Evolutionary conservation across 64 coral and sea anemone species (phyloP), one percentile per base, ranked within the genome.

Genomic region (Cladopsammia gracilis): DNA sequence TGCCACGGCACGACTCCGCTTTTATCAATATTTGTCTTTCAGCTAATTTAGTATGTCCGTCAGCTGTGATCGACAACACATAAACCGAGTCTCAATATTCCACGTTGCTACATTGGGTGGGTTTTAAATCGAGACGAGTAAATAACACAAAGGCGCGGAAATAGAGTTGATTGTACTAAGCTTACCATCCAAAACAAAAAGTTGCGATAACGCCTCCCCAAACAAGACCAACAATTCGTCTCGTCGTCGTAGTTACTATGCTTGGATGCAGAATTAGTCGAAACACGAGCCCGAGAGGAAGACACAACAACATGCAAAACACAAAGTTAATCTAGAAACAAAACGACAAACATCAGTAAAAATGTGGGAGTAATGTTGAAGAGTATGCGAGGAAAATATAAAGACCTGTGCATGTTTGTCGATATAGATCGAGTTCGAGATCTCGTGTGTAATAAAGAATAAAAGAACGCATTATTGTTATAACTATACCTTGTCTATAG

Each of bases 101-200:
- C 34, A 34, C 6, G 7, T 49, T 20, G 15, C 14, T 42, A 48
- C 45, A 49, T 7, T 34, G 72, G 6, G 4, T 18, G 16, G 1
- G 20, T 18, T 3, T 45, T 16, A 18, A 3, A 4, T 48, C 20
- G 14, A 75, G 14, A 50, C 43, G 14, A 70, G 3, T 46, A 14
- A 46, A 59, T 11, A 8, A 9, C 9, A 56, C 66, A 70, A 7
- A 34, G 34, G 34, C n/a, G 10, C 24, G 24, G 19, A 24, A 25
- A 69, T 7, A 25, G 34, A 34, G 34, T 34, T 34, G 34, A 34
- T 34, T 34, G 34, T 34, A 34, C 2, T 34, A 34, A 34, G 66
- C 89, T 57, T 82, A 91, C 89, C 89, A 83, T 42, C 89, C 89
- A 75, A 84, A 91, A 84, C 89, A 91, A 50, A 91, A 91, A 66